Evolutionary conservation across 1,140 invertebrate species (phyloP).

Genomic region (Trinorchestia longiramus): DNA sequence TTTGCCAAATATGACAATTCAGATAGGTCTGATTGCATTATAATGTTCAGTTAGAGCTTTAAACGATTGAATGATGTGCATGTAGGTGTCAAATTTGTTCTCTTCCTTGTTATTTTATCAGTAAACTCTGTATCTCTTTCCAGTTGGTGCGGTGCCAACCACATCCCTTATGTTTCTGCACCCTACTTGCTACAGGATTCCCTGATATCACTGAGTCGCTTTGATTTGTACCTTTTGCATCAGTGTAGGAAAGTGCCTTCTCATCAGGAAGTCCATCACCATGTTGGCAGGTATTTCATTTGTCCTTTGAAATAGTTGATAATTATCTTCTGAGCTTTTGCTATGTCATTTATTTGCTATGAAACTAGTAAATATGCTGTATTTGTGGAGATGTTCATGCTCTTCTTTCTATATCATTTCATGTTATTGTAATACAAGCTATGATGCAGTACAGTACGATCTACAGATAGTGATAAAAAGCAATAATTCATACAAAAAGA

Average conservation of each 20-base stretch:
- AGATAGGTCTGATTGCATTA: too few relatives aligned
- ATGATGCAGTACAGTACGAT: too few relatives aligned
- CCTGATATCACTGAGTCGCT: background rate
- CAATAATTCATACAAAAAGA: too few relatives aligned
- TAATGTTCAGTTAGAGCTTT: too few relatives aligned
- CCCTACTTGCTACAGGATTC: conserved; percentile 7
- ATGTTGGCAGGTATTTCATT: background rate
- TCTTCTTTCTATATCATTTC: too few relatives aligned
- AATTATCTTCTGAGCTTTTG: background rate
- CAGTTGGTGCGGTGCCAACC: conserved; percentile 22
- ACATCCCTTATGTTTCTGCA: conserved; percentile 2
- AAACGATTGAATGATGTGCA: too few relatives aligned
- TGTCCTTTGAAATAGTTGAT: background rate
- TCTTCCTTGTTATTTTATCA: too few relatives aligned
- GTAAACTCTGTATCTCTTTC: background rate
- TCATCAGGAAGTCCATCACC: background rate
- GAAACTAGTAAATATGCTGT: too few relatives aligned
- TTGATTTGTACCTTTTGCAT: background rate
- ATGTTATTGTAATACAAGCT: too few relatives aligned
- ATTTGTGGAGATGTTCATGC: too few relatives aligned
- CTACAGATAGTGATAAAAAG: too few relatives aligned
- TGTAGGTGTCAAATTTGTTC: too few relatives aligned
- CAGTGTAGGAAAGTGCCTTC: conserved; percentile 22
- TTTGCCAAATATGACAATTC: background rate
- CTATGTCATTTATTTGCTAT: background rate